Conservation (phyloP, 2,113 vertebrate genomes). For the Etheostoma cragini region DNA sequence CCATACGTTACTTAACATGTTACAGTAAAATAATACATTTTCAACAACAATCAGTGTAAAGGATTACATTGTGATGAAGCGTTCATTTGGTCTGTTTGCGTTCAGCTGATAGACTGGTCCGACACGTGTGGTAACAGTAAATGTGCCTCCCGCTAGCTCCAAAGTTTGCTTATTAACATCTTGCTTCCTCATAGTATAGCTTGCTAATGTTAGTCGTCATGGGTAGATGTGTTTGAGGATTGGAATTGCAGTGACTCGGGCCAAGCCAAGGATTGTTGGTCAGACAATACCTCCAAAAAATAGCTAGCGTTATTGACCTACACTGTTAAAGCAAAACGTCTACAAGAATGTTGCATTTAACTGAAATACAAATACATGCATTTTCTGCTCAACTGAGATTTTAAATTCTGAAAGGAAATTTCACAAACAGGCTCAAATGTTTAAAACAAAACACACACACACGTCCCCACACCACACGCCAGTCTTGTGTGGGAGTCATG, state of each 20-base stretch:
- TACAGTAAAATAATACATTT: background rate
- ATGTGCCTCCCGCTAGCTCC: background rate
- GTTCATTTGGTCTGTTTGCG: background rate
- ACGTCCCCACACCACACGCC: conserved; percentile 19
- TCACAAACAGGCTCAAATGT: conserved; percentile 11
- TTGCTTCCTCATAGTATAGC: background rate
- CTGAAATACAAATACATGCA: background rate
- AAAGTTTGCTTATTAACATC: no score
- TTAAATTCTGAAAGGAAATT: background rate
- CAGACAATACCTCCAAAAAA: conserved; percentile 6
- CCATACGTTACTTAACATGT: background rate
- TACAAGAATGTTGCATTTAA: background rate
- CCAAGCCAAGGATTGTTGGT: background rate
- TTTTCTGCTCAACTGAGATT: background rate
- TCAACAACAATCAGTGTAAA: background rate
- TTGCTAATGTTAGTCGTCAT: background rate
- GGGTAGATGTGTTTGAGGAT: background rate
- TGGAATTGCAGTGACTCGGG: no score
- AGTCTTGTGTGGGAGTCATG: conserved; percentile 54
- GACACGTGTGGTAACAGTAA: background rate
- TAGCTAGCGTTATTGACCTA: background rate
- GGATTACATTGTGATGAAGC: background rate
- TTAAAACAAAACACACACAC: background rate
- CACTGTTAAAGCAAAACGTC: background rate
- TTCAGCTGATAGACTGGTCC: background rate